Base-by-base conservation (phyloP, 2,888 invertebrate genomes). In the Elegia similella region DNA sequence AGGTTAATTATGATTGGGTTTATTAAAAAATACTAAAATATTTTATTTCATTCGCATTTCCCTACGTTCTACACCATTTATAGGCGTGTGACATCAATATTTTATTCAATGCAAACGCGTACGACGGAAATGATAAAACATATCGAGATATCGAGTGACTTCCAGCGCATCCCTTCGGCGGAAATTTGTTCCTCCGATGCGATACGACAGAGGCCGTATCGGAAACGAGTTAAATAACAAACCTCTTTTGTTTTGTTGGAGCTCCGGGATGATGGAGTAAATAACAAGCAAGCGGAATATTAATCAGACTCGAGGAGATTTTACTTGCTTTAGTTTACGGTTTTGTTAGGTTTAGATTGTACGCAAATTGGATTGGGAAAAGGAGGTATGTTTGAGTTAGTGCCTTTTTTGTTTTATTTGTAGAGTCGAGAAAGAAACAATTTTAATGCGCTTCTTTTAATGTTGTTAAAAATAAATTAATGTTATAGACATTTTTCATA, bases 161-260 rank as follows among this genome's bases (percentile, higher is more conserved):
- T 47, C 17, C 42, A 15, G 17, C 64, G 47, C 64, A 60, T 58
- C 64, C 50, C 61, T 64, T 55, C 80, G 78, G 73, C 82, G 87
- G 81, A 85, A 88, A 88, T 88, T 88, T 83, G 82, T 81, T 86
- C 80, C 80, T 82, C 69, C 80, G 78, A 84, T 86, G 86, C 87
- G 83, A 84, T 86, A 86, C 87, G 83, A 78, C 80, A 75, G 76
- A 78, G 84, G 86, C 83, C 75, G 84, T 89, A 90, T 91, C 88
- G 88, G 88, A 91, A 91, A 90, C 84, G 86, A 88, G 88, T 89
- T 87, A 88, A 89, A 85, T 85, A 85, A 87, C 82, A 79, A 74
- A 80, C 78, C 85, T 80, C 86, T 83, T 87, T 85, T 84, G 86
- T 82, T 82, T 82, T 76, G 77, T 76, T 80, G 79, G 78, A 74